phyloP scores from a whole-genome alignment of 2,888 invertebrate species.

The Dendrolimus houi region DNA sequence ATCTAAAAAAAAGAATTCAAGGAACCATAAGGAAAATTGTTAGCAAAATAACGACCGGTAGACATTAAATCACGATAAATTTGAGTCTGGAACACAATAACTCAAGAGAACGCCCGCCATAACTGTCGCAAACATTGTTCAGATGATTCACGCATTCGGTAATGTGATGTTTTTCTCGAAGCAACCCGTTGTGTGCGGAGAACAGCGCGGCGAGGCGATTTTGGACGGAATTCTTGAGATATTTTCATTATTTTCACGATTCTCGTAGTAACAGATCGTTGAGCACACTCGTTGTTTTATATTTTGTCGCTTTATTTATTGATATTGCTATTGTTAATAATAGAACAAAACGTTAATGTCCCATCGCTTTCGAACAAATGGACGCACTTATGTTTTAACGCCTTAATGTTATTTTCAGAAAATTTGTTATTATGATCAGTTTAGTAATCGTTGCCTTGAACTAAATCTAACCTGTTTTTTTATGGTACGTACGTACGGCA shows the following conservation, averaged over 20 bases:
- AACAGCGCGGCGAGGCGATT: not conserved
- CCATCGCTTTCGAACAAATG: not conserved
- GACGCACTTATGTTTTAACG: no score
- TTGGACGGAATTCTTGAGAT: conserved; percentile 1
- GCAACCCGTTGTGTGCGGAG: not conserved
- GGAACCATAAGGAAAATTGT: conserved; percentile 31
- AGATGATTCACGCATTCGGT: conserved; percentile 61
- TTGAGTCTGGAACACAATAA: conserved; percentile 63
- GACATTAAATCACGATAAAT: conserved; percentile 64
- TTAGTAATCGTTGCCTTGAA: no score
- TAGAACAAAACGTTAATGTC: conserved; percentile 12
- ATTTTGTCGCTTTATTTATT: conserved; percentile 17
- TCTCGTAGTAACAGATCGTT: conserved; percentile 8
- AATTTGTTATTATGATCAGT: no score
- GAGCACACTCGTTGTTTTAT: conserved; percentile 16
- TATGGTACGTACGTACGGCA: no score
- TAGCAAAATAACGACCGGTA: conserved; percentile 47
- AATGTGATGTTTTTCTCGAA: conserved; percentile 48
- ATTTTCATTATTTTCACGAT: conserved; percentile 9
- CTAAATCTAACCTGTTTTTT: no score
- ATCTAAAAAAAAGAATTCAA: conserved; percentile 9
- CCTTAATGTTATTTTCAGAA: no score
- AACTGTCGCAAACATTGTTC: conserved; percentile 67
- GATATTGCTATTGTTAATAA: conserved; percentile 14
- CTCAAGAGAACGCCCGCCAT: conserved; percentile 58